A percentile compares a stretch with the other conserved stretches of the same genome.
Conservation (phyloP, 2,888 invertebrate genomes). For the Eilema caniola region DNA sequence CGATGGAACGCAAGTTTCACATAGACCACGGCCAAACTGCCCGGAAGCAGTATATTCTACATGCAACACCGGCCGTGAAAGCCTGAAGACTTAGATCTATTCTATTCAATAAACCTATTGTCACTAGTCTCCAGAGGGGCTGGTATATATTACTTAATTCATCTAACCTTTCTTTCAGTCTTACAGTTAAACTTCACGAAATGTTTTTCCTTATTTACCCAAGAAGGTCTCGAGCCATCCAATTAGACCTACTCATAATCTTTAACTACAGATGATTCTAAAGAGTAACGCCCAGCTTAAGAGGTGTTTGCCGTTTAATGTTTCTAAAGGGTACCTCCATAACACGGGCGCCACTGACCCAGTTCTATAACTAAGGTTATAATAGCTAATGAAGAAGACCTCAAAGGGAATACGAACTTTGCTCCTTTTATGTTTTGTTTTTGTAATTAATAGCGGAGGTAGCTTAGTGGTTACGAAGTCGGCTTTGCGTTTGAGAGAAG, state of each 20-base stretch:
- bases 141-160: too few species aligned
- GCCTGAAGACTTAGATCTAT: too few species aligned
- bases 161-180: not conserved
- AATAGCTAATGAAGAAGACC: not conserved
- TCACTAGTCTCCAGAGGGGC: too few species aligned
- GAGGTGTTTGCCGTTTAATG: conserved; percentile 8
- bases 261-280: not conserved
- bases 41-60: too few species aligned
- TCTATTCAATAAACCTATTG: too few species aligned
- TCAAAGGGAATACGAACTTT: conserved; percentile 2
- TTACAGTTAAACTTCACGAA: not conserved
- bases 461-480: too few species aligned
- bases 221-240: not conserved
- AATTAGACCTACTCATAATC: not conserved
- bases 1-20: too few species aligned
- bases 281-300: conserved; percentile 1
- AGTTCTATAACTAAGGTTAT: conserved; percentile 1
- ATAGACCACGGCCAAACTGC: too few species aligned
- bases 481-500: too few species aligned
- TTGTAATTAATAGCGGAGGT: not conserved
- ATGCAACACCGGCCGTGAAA: too few species aligned
- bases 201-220: not conserved
- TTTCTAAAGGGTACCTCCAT: conserved; percentile 3
- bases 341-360: conserved; percentile 1
- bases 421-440: not conserved